Base-by-base conservation (phyloP, 2,797 vertebrate species). In the Mormyrops attenuatus region DNA sequence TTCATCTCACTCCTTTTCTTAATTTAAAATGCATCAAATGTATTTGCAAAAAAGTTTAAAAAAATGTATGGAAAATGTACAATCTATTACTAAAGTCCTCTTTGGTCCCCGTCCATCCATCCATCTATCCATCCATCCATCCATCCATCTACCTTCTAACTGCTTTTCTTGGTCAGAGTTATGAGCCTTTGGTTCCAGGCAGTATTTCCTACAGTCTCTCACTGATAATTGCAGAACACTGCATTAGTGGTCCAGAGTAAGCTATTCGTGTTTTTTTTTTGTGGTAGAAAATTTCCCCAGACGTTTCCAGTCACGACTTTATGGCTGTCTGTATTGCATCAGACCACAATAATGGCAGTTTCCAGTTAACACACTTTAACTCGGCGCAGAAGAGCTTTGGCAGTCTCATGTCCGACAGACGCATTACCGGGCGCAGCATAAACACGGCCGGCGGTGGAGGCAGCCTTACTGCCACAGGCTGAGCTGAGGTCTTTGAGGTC, bases 341-440 rank as follows among this genome's bases (percentile, higher is more conserved):
- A 41, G 69, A 77, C 30, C 69, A 77, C 69, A 77, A 77, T 77
- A 77, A 77, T 77, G 30, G 15, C 69, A 77, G 69, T 77, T 77
- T 77, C 69, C 69, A 77, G 69, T 77, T 77, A 77, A 77, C 69
- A 77, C 69, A 77, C 69, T 77, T 41, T 77, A 77, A 77, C 69
- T 77, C 3, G 30, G 66, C 13, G 15, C 9, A 38, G 26, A 11
- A 15, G 17, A 38, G 30, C 30, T 73, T 73, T 73, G 66, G 66
- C 66, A 6, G 66, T 17, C 30, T 38, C 13, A 1, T 13, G 13
- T 17, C 15, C 26, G 66, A 38, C 69, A 77, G 69, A 41, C 15
- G 17, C 69, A 38, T 77, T 77, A 77, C 30, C 2, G 5, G 5
- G 69, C 15, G 15, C 69, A 41, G 13, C 34, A 77, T 77, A 15